Evolutionary conservation across 2,113 vertebrate genomes (phyloP).

Genomic region (Nanger granti): DNA sequence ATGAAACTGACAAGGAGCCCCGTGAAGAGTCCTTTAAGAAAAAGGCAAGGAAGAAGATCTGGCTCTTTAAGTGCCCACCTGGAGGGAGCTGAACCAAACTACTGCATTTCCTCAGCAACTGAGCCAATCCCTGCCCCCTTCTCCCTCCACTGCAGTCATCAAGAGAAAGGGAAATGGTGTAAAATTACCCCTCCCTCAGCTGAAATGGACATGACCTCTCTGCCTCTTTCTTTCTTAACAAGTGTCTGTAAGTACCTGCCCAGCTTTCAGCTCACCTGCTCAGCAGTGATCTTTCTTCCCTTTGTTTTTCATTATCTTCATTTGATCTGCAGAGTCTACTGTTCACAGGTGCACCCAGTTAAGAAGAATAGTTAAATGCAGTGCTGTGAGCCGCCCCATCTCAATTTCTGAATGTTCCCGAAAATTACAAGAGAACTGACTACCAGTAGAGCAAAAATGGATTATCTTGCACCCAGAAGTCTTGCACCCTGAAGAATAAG

Average conservation of each 20-base stretch:
- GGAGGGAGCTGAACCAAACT: constrained; percentile 37
- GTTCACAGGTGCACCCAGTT: not conserved
- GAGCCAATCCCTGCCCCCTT: not conserved
- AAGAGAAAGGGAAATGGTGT: constrained; percentile 36
- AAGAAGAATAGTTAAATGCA: constrained; percentile 34
- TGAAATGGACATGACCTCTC: constrained; percentile 33
- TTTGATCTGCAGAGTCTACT: constrained; percentile 5
- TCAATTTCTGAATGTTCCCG: not conserved
- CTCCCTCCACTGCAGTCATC: constrained; percentile 35
- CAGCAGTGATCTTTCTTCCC: not conserved
- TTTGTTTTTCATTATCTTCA: constrained; percentile 40
- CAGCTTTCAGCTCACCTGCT: not conserved
- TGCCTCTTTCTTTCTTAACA: constrained; percentile 41
- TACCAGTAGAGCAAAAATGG: constrained; percentile 13
- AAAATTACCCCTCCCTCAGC: not conserved
- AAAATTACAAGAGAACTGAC: constrained; percentile 3
- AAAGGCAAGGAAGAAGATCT: constrained; percentile 48
- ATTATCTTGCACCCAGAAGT: constrained; percentile 31
- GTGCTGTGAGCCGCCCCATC: not conserved
- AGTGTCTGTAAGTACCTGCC: not conserved
- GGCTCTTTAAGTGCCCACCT: constrained; percentile 48
- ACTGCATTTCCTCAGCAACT: constrained; percentile 54
- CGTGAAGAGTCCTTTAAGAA: constrained; percentile 37
- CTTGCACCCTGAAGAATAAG: constrained; percentile 24
- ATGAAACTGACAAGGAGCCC: constrained; percentile 33